Evolutionary conservation across 2,888 invertebrate genomes (phyloP).

Genomic region (Drosophila ezoana): DNA sequence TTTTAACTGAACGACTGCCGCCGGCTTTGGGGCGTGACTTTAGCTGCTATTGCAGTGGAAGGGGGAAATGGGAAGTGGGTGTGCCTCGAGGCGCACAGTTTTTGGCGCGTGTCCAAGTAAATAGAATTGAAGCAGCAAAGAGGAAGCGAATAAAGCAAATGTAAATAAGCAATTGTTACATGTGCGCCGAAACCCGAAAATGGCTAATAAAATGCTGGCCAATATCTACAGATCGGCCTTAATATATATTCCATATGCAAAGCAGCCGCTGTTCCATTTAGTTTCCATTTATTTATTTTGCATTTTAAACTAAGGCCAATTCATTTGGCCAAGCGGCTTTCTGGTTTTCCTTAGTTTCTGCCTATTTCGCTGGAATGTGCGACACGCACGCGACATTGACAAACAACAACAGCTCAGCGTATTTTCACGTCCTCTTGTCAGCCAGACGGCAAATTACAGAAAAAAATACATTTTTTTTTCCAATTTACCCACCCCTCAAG

Average conservation of each 20-base stretch:
- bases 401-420: slow-evolving; percentile 35
- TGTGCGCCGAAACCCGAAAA: slow-evolving; percentile 19
- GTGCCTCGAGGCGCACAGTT: slow-evolving; percentile 11
- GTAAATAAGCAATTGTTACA: slow-evolving; percentile 56
- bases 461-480: slow-evolving; percentile 7
- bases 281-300: slow-evolving; percentile 31
- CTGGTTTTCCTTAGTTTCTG: slow-evolving; percentile 2
- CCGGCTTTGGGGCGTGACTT: slow-evolving; percentile 39
- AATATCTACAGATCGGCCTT: slow-evolving; percentile 16
- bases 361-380: slow-evolving; percentile 36
- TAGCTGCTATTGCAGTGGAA: slow-evolving; percentile 13
- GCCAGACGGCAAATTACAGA: slow-evolving; percentile 44
- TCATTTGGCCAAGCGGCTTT: slow-evolving; percentile 30
- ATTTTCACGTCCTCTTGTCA: slow-evolving; percentile 46
- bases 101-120: slow-evolving; percentile 51
- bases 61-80: slow-evolving; percentile 4
- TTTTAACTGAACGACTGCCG: slow-evolving; percentile 28
- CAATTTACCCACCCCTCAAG: slow-evolving; percentile 11
- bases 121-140: slow-evolving; percentile 25
- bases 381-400: slow-evolving; percentile 58
- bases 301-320: slow-evolving; percentile 42
- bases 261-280: slow-evolving; percentile 37
- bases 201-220: slow-evolving; percentile 28
- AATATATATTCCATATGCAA: slow-evolving; percentile 4
- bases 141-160: slow-evolving; percentile 31